Evolutionary conservation across 2,797 vertebrate species (phyloP).

Genomic region (Otus scops): DNA sequence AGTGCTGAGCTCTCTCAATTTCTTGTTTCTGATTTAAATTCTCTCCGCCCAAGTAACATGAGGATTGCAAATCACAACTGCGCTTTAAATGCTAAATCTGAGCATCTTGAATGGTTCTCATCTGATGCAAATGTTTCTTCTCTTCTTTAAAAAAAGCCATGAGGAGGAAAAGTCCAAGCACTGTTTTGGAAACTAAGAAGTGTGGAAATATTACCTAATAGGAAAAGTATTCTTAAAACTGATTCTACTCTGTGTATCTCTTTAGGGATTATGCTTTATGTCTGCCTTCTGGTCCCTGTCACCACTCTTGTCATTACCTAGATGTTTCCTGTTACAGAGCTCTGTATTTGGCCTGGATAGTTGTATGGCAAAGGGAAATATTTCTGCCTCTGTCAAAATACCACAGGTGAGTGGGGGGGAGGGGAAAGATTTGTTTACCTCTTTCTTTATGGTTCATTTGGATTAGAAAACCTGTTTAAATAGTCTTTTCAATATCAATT

Average conservation of each 20-base stretch:
- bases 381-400: neutral
- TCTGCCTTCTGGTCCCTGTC: constrained; percentile 1
- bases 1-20: neutral
- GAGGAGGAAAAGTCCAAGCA: neutral
- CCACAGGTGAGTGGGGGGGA: neutral
- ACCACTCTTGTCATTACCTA: neutral
- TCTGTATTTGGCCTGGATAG: neutral
- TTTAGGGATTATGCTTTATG: neutral
- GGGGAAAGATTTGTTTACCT: neutral
- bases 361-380: neutral
- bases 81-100: neutral
- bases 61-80: neutral
- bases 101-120: neutral
- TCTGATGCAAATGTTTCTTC: constrained; percentile 8
- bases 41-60: neutral
- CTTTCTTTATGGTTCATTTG: neutral
- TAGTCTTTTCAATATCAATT: neutral
- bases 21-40: neutral
- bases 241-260: neutral
- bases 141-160: neutral
- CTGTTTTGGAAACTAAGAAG: constrained; percentile 27
- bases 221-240: constrained; percentile 7
- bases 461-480: neutral
- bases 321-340: neutral
- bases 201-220: constrained; percentile 30